A percentile compares a stretch with the other conserved stretches of the same genome.
These are phyloP conservation scores for Drosophila pseudoananassae DNA, from an alignment of 1,140 invertebrate species.

Conservation along the genomic window DNA sequence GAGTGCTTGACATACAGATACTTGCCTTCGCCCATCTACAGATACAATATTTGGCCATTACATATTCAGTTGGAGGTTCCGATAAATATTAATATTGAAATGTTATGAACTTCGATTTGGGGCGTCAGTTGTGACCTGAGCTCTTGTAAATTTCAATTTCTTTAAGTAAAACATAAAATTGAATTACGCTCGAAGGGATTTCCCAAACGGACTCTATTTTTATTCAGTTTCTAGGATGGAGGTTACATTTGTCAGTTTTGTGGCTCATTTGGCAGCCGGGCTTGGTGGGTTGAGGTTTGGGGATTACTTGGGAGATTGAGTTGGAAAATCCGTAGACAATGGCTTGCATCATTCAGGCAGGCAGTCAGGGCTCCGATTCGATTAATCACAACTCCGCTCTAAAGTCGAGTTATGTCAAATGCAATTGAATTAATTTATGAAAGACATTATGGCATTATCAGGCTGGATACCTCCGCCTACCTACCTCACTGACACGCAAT, in stretches of 20 bases:
- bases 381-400: constrained; percentile 50
- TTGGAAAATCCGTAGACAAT: constrained; percentile 10
- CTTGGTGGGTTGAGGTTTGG: not conserved
- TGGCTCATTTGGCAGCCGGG: constrained; percentile 59
- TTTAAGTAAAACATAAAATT: constrained; percentile 69
- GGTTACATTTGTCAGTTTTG: constrained; percentile 54
- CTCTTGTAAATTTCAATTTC: constrained; percentile 67
- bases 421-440: constrained; percentile 67
- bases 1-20: constrained; percentile 23
- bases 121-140: constrained; percentile 14
- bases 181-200: constrained; percentile 63
- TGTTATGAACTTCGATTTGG: constrained; percentile 51
- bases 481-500: constrained; percentile 59
- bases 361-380: constrained; percentile 21
- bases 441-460: constrained; percentile 29
- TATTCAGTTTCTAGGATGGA: too few species aligned
- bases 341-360: constrained; percentile 25
- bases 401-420: constrained; percentile 41
- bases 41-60: constrained; percentile 19
- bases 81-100: constrained; percentile 69
- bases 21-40: not conserved
- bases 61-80: constrained; percentile 31
- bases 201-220: constrained; percentile 12
- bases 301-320: constrained; percentile 21
- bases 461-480: constrained; percentile 27